Evolutionary conservation across 2,797 vertebrate genomes (phyloP), one percentile per base, ranked within the genome.

Genomic region (Paedocypris micromegethes): DNA sequence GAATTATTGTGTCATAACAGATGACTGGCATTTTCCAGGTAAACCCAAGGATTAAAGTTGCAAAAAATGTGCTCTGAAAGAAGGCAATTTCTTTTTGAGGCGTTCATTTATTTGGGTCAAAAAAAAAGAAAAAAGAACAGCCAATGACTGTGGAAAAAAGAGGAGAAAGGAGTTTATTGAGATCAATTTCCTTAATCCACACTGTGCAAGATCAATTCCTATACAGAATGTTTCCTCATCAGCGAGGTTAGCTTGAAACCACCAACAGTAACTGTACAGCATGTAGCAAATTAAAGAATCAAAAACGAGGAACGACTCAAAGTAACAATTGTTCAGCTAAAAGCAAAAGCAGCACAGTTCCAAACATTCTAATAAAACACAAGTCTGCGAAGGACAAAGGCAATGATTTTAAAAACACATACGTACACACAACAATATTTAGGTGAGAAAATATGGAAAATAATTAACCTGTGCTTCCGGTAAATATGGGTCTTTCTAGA

Each of bases 121-220:
- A 64, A 63, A 70, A 58, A 70, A 46, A 63, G 51, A 23, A 23
- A 23, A 70, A 52, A 64, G 47, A 70, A 51, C 53, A 57, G 53
- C 64, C 52, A 57, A 45, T 3, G 47, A 42, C 53, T 41, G 47
- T 57, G 68, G 51, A 70, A 51, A 57, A 52, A 70, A 62, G 45
- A 50, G 39, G 66, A 61, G 47, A n/a, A 61, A 54, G 58, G 44
- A 53, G 49, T 68, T 53, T 68, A 51, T 60, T 49, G 38, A 9
- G 53, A 66, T 66, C 54, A 6, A 60, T 60, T 58, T 58, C 56
- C 58, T 56, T 56, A 70, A 63, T 45, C 53, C 52, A 64, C 41
- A 44, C 47, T 64, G 4, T 64, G 68, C 45, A 63, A 70, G 9
- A 57, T 42, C 45, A 50, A 40, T 57, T 39, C 64, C 47, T 41